These are phyloP conservation scores for Ceratoteleas bidentatus DNA, from an alignment of 1,140 invertebrate genomes.

Conservation along the genomic window DNA sequence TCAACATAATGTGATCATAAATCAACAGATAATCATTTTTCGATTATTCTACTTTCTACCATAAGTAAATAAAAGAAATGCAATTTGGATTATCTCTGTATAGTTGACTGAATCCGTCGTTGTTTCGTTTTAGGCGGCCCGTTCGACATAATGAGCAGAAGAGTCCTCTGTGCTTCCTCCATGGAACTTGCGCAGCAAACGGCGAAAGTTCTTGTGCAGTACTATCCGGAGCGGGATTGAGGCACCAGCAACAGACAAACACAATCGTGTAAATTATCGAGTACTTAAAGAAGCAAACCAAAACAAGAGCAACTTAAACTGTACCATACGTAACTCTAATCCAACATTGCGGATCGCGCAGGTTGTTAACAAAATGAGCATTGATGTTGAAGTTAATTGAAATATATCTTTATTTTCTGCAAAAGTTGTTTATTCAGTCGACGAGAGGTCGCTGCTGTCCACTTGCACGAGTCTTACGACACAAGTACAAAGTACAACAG, in stretches of 20 bases:
- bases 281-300: not conserved
- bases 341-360: constrained; percentile 1
- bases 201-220: constrained; percentile 85
- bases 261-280: constrained; percentile 14
- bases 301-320: too few species aligned
- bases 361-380: constrained; percentile 41
- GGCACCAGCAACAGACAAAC: too few species aligned
- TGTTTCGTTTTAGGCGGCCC: constrained; percentile 84
- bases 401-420: constrained; percentile 63
- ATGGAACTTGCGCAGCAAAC: constrained; percentile 87
- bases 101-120: not conserved
- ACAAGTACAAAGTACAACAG: too few species aligned
- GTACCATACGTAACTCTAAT: too few species aligned
- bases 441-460: constrained; percentile 8
- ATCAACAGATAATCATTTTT: too few species aligned
- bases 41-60: too few species aligned
- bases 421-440: constrained; percentile 51
- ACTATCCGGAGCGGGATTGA: constrained; percentile 85
- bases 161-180: constrained; percentile 89
- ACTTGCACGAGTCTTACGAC: constrained; percentile 19
- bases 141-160: constrained; percentile 90
- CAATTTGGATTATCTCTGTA: too few species aligned
- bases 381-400: constrained; percentile 52
- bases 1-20: too few species aligned
- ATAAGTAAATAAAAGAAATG: too few species aligned